Evolutionary conservation across 2,888 invertebrate species (phyloP).

Genomic region (Oscheius sp.): DNA sequence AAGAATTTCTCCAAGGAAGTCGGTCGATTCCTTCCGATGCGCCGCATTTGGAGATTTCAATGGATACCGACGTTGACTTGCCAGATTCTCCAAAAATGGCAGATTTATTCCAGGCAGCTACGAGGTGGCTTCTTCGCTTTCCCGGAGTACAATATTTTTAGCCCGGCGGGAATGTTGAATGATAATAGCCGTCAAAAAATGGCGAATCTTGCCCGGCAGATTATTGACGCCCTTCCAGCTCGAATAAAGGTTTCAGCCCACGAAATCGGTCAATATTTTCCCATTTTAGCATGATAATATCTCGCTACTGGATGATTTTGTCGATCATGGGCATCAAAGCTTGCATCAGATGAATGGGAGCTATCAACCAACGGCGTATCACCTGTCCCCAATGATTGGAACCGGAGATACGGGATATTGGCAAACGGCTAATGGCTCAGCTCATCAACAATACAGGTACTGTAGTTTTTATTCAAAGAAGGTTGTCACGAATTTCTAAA

Average conservation of each 20-base stretch:
- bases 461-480: too few species aligned
- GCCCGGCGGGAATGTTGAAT: slow-evolving; percentile 56
- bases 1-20: slow-evolving; percentile 10
- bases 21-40: slow-evolving; percentile 27
- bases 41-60: slow-evolving; percentile 59
- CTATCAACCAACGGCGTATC: slow-evolving; percentile 2
- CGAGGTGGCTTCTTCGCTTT: slow-evolving; percentile 37
- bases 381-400: slow-evolving; percentile 35
- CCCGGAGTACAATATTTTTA: slow-evolving; percentile 12
- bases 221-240: slow-evolving; percentile 97
- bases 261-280: not conserved
- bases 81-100: slow-evolving; percentile 67
- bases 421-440: not conserved
- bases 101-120: slow-evolving; percentile 58
- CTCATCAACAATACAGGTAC: slow-evolving; percentile 7
- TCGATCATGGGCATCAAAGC: not conserved
- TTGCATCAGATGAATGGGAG: slow-evolving; percentile 6
- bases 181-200: slow-evolving; percentile 72
- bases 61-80: slow-evolving; percentile 63
- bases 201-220: slow-evolving; percentile 90
- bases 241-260: slow-evolving; percentile 89
- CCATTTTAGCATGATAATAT: slow-evolving; percentile 25
- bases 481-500: too few species aligned
- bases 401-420: slow-evolving; percentile 5
- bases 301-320: slow-evolving; percentile 22